Percentiles rank a stretch among this genome's conserved stretches.
These are phyloP conservation scores for Paedocypris sp. DNA, from an alignment of 2,113 vertebrate genomes.

Conservation along the genomic window DNA sequence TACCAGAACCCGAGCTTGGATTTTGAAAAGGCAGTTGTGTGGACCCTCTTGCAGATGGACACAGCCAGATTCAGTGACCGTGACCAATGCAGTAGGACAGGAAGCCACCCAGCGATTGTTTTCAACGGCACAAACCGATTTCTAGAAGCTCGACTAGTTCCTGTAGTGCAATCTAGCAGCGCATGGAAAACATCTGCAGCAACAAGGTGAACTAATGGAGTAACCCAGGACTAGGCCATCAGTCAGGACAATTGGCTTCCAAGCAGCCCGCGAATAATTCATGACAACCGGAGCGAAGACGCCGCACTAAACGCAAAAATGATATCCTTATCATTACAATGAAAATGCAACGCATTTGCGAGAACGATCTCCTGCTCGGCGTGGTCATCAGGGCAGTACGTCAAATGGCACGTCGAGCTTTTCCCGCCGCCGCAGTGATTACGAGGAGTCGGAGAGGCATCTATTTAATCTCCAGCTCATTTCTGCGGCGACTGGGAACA, in stretches of 20 bases:
- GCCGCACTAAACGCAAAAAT: neutral
- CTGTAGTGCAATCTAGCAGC: neutral
- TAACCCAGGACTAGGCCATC: neutral
- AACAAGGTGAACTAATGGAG: neutral
- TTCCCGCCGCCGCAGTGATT: neutral
- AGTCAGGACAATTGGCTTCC: slow-evolving; percentile 2
- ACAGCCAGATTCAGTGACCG: slow-evolving; percentile 15
- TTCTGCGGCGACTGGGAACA: neutral
- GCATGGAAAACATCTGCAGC: neutral
- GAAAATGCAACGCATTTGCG: neutral
- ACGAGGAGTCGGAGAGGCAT: neutral
- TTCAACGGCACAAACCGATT: slow-evolving; percentile 19
- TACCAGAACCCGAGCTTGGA: slow-evolving; percentile 14
- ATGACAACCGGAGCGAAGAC: neutral
- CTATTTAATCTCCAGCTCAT: neutral
- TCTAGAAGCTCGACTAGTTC: neutral
- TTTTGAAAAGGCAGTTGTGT: slow-evolving; percentile 5
- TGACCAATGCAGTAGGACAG: slow-evolving; percentile 22
- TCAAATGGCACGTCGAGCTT: too few species aligned
- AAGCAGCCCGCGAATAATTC: neutral
- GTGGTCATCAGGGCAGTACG: too few species aligned
- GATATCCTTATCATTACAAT: neutral
- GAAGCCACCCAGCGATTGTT: slow-evolving; percentile 21
- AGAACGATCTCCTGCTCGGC: neutral
- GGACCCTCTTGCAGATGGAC: slow-evolving; percentile 33